phyloP scores from a whole-genome alignment of 2,113 vertebrate species.

The Proteles cristata region DNA sequence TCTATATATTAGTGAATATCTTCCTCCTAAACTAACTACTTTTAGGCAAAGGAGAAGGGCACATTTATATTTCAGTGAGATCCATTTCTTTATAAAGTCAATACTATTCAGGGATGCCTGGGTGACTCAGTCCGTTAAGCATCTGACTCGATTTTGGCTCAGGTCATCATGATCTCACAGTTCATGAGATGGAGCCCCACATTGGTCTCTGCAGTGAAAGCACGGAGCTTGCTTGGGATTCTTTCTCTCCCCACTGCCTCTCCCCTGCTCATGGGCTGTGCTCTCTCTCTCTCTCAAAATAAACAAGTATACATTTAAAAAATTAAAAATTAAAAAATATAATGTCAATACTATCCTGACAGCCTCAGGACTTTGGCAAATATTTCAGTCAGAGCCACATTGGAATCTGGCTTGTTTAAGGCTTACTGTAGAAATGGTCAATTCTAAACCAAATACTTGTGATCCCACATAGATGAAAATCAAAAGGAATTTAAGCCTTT shows the following conservation, averaged over 20 bases:
- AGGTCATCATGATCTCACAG: no score
- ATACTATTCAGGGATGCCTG: not conserved
- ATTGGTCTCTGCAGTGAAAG: no score
- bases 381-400: not conserved
- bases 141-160: no score
- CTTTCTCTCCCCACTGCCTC: no score
- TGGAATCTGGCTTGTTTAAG: not conserved
- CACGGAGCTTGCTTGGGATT: no score
- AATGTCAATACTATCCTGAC: not conserved
- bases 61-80: not conserved
- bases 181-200: no score
- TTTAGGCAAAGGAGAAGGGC: not conserved
- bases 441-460: constrained; percentile 41
- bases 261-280: no score
- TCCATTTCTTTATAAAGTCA: constrained; percentile 1
- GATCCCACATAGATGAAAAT: constrained; percentile 11
- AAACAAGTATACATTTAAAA: no score
- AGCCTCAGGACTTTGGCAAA: not conserved
- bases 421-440: not conserved
- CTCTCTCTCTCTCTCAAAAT: no score
- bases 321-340: not conserved
- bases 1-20: not conserved
- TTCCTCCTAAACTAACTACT: not conserved
- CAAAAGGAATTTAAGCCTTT: not conserved
- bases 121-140: no score